Evolutionary conservation across 2,888 invertebrate species (phyloP), one percentile per base, ranked within the genome.

Genomic region (Andrena praecox): DNA sequence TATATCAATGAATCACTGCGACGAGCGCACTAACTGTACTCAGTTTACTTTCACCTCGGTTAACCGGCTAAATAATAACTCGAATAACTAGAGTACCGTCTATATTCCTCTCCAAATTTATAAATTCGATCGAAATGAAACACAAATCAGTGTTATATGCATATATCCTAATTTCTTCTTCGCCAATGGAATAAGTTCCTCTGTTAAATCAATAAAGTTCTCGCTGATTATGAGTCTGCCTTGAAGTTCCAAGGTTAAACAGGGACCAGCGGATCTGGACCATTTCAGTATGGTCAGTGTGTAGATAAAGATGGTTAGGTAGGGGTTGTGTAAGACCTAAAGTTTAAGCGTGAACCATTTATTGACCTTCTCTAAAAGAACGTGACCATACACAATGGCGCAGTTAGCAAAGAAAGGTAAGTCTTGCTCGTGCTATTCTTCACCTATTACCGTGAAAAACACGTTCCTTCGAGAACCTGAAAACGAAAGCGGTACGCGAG

Each of bases 341-440:
- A 60, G 50, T 27, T 35, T 35, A 24, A 62, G 16, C 29, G 48
- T 71, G 52, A 69, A 71, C 1, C n/a, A 66, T 62, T 84, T 80
- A 27, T 48, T 64, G 59, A 50, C 42, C 24, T 27, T 33, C 33
- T 52, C 10, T 12, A 8, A 35, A 68, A 27, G 29, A 60, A 16
- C 71, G 6, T 1, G 42, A 24, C 7, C 6, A 29, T 12, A 24
- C 56, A 29, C n/a, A 80, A 90, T 90, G 90, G 81, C 89, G 1
- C 84, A 84, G 12, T 73, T 85, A 20, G 54, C 85, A 20, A 84
- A 74, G 33, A 88, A 82, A 82, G 85, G 90, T 90, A 80, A 80
- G 75, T 74, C 50, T 50, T 20, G 35, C 64, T 71, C 0, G 31
- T 63, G 20, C 24, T 63, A 71, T 31, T 64, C 12, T 8, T 72